A percentile compares a stretch with the other conserved stretches of the same genome.
These are phyloP conservation scores for Stegastes partitus DNA, from an alignment of 2,113 vertebrate species.

Conservation along the genomic window DNA sequence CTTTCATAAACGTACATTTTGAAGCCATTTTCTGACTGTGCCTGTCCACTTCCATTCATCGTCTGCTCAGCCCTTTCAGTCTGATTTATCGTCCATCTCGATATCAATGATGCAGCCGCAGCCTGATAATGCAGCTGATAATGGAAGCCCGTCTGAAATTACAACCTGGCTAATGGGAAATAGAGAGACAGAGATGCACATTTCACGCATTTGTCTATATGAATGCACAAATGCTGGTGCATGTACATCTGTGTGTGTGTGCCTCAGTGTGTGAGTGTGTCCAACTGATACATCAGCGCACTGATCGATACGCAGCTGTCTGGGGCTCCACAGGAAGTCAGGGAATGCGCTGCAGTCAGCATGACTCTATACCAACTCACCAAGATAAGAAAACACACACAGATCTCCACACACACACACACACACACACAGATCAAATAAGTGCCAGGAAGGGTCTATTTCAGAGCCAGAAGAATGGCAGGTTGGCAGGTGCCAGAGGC, in stretches of 20 bases:
- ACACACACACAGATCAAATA: constrained; percentile 28
- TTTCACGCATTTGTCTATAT: constrained; percentile 26
- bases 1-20: neutral
- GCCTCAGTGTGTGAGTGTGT: constrained; percentile 16
- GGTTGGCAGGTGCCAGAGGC: constrained; percentile 66
- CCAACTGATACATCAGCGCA: constrained; percentile 61
- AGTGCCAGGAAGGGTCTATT: constrained; percentile 59
- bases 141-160: constrained; percentile 69
- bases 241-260: constrained; percentile 31
- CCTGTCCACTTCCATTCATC: constrained; percentile 25
- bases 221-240: constrained; percentile 15
- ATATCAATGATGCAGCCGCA: constrained; percentile 48
- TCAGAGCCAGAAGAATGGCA: constrained; percentile 61
- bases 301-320: constrained; percentile 75
- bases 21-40: neutral
- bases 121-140: constrained; percentile 74
- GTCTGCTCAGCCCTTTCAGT: constrained; percentile 7
- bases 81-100: constrained; percentile 30
- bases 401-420: constrained; percentile 16
- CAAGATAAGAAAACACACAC: constrained; percentile 51
- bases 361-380: constrained; percentile 46
- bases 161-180: constrained; percentile 45
- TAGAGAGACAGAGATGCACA: neutral
- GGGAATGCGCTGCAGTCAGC: constrained; percentile 73
- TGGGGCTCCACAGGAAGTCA: constrained; percentile 68